These are phyloP conservation scores for Chorisops tibialis DNA, from an alignment of 2,888 invertebrate genomes.

Conservation along the genomic window DNA sequence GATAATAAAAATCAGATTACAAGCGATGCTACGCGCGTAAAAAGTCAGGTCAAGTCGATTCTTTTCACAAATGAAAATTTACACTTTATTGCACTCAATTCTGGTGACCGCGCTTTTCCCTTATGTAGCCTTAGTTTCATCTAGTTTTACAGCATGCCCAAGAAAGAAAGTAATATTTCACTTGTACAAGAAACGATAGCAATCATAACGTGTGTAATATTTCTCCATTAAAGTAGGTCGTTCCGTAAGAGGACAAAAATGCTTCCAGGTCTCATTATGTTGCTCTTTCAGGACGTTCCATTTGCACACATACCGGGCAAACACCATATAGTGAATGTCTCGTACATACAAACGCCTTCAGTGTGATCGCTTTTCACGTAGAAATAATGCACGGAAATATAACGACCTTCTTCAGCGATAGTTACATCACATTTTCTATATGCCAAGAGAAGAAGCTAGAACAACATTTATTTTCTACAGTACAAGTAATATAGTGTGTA, in stretches of 20 bases:
- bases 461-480: too few species aligned
- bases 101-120: not conserved
- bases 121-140: too few species aligned
- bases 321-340: too few species aligned
- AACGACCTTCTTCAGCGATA: too few species aligned
- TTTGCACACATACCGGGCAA: conserved; percentile 3
- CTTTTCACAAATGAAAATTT: conserved; percentile 17
- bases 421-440: too few species aligned
- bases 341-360: too few species aligned
- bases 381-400: too few species aligned
- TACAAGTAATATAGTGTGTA: too few species aligned
- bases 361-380: too few species aligned
- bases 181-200: conserved; percentile 29
- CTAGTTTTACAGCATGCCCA: not conserved
- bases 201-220: conserved; percentile 34
- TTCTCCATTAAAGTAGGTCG: conserved; percentile 31
- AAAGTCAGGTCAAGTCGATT: not conserved
- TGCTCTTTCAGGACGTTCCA: conserved; percentile 6
- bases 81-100: conserved; percentile 5
- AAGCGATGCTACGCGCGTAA: too few species aligned
- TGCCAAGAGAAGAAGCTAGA: too few species aligned
- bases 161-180: conserved; percentile 18
- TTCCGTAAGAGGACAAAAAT: conserved; percentile 9
- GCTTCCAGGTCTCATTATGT: conserved; percentile 14
- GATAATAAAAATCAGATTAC: too few species aligned